Conservation (phyloP, 1,140 invertebrate species). For the Triops longicaudatus region DNA sequence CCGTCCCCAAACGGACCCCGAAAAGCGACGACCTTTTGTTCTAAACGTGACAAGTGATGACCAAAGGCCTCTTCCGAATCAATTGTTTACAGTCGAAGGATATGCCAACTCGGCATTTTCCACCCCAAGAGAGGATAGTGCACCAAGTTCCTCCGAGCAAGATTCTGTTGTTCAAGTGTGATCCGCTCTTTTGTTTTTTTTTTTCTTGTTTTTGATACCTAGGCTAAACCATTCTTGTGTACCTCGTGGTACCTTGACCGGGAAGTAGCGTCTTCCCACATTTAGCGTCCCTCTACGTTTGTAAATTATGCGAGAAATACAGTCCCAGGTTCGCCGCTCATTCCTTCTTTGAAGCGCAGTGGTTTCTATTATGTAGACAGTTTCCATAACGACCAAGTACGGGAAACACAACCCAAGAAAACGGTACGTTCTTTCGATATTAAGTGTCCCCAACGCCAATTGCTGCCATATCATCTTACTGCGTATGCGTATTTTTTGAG, state of each 20-base stretch:
- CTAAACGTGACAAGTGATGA: neutral
- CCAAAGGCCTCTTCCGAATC: neutral
- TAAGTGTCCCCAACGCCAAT: neutral
- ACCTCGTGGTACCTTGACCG: too few species aligned
- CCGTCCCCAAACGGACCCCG: neutral
- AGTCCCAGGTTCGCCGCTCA: neutral
- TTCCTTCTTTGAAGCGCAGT: neutral
- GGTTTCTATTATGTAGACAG: neutral
- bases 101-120: neutral
- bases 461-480: neutral
- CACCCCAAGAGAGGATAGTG: neutral
- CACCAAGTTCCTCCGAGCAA: neutral
- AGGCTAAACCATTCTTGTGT: too few species aligned
- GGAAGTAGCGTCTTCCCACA: neutral
- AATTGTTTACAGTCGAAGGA: neutral
- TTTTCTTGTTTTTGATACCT: neutral
- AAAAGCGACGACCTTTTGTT: neutral
- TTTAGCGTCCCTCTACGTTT: neutral
- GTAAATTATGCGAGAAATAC: conserved; percentile 8
- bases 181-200: neutral
- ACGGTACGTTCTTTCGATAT: neutral
- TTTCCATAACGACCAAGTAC: neutral
- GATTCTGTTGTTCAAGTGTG: neutral
- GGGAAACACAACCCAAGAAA: neutral
- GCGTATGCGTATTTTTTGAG: neutral